Evolutionary conservation across 1,140 invertebrate species (phyloP), one percentile per base, ranked within the genome.

Genomic region (Cydia pomonella): DNA sequence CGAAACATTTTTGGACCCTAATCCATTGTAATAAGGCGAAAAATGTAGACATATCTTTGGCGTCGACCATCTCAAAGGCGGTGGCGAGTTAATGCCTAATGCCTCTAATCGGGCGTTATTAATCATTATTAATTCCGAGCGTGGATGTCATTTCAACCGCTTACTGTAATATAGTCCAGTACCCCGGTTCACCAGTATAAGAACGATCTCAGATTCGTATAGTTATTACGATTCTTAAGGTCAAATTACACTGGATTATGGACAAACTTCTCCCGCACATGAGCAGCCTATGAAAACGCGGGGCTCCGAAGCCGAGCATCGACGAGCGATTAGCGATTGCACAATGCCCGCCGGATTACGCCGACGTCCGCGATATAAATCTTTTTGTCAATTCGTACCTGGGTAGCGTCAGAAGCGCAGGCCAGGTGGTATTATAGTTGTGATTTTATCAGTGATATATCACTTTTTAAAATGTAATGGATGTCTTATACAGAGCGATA

Each of bases 81-180:
- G 88, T 87, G 85, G 84, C 83, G 79, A 85, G 81, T 84, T 86
- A 87, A 87, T 85, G 77, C 84, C 77, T 88, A 90, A 89, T 82
- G 79, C 82, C 82, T 82, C 83, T 92, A 92, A 92, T 92, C 91
- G 89, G 78, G 72, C 85, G 89, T 85, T 87, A 89, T 92, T 91
- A 92, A 92, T 92, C 87, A 91, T 91, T 91, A 92, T 92, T 91
- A 92, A 90, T 90, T 91, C 89, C 76, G 80, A 86, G 83, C 9
- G 16, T 23, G 53, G 21, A 59, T 23, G 53, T 59, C 21, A 59
- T 59, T 59, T 21, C 53, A 7, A 59, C 21, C 53, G 50, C 18
- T 59, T 23, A 23, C 53, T n/a, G 53, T 12, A 44, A 59, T 2
- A 9, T 1, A n/a, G n/a, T 18, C n/a, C 3, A 50, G n/a, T 6